Evolutionary conservation across 2,888 invertebrate genomes (phyloP).

Genomic region (Bibio marci): DNA sequence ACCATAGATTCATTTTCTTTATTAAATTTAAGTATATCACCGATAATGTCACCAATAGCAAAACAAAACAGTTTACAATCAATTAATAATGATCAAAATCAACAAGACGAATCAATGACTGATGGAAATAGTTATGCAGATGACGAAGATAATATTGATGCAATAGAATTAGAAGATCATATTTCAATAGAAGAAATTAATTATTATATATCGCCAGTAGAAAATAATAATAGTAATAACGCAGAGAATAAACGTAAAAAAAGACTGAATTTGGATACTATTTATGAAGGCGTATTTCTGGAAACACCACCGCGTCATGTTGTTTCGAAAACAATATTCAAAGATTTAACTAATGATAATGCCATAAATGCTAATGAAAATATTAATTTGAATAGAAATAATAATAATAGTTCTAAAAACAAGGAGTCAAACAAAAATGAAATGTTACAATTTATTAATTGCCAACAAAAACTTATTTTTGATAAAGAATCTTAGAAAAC

Average conservation of each 20-base stretch:
- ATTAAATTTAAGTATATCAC: conserved; percentile 3
- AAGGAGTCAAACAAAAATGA: too few relatives aligned
- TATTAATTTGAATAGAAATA: too few relatives aligned
- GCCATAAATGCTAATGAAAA: too few relatives aligned
- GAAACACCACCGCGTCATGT: conserved; percentile 21
- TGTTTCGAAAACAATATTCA: too few relatives aligned
- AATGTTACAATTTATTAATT: too few relatives aligned
- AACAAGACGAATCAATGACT: not conserved
- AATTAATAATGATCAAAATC: too few relatives aligned
- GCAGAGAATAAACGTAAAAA: too few relatives aligned
- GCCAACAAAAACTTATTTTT: too few relatives aligned
- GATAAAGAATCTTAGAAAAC: too few relatives aligned
- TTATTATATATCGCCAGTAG: conserved; percentile 23
- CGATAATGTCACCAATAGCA: conserved; percentile 1
- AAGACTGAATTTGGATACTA: conserved; percentile 21
- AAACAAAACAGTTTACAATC: not conserved
- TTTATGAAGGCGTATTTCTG: conserved; percentile 25
- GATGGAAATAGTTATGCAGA: not conserved
- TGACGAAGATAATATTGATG: not conserved
- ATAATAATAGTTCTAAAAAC: too few relatives aligned
- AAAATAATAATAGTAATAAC: too few relatives aligned
- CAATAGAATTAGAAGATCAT: conserved; percentile 13
- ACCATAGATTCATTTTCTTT: not conserved
- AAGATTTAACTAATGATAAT: too few relatives aligned
- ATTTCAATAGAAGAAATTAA: conserved; percentile 25